These are phyloP conservation scores for Tetheella fluctuosa DNA, from an alignment of 2,888 invertebrate species.

Conservation along the genomic window DNA sequence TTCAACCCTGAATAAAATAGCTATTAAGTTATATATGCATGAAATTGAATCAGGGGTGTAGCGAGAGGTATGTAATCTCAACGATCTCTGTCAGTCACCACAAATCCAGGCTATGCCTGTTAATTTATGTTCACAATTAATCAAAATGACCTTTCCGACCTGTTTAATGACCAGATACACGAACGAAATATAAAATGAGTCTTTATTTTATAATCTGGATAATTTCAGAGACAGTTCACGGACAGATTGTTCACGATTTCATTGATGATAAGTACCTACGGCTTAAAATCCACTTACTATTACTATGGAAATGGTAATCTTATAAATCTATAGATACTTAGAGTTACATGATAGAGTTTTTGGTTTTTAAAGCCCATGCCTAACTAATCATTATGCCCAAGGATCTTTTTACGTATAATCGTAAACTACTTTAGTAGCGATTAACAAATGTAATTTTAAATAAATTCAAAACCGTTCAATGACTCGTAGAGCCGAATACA, in stretches of 20 bases:
- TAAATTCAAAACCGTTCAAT: constrained; percentile 16
- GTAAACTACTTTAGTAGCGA: constrained; percentile 10
- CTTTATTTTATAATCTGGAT: constrained; percentile 8
- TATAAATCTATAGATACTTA: too few species aligned
- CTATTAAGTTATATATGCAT: constrained; percentile 9
- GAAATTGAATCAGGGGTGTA: constrained; percentile 11
- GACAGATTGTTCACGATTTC: constrained; percentile 23
- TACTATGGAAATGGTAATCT: neutral
- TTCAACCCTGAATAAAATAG: neutral
- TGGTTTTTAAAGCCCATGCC: too few species aligned
- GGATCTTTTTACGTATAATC: neutral
- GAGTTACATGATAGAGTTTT: too few species aligned
- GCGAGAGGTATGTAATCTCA: constrained; percentile 7
- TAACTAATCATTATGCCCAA: neutral
- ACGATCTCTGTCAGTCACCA: constrained; percentile 3
- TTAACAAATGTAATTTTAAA: constrained; percentile 1
- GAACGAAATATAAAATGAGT: constrained; percentile 1
- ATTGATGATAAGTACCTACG: constrained; percentile 19
- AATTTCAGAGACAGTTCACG: constrained; percentile 20
- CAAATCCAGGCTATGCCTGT: constrained; percentile 11
- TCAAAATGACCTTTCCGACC: constrained; percentile 16
- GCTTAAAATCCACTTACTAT: constrained; percentile 14
- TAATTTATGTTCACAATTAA: constrained; percentile 17
- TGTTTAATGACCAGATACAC: constrained; percentile 10
- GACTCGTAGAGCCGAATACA: constrained; percentile 24